phyloP scores from a whole-genome alignment of 92 coral and sea anemone genomes.

The Parazoanthus atlanticus region DNA sequence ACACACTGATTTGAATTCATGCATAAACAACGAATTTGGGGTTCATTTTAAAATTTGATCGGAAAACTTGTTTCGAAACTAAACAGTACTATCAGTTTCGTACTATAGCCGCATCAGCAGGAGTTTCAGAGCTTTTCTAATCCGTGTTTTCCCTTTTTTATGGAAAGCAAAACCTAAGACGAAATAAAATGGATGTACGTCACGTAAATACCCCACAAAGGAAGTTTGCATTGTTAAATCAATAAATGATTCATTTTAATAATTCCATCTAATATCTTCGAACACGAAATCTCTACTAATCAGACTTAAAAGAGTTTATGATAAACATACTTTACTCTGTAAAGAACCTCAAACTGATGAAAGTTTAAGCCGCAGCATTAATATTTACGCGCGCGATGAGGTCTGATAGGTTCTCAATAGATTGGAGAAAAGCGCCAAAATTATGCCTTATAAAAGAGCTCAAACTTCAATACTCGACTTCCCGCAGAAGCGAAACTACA shows the following conservation, averaged over 20 bases:
- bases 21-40: background rate
- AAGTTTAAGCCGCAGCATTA: background rate
- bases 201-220: background rate
- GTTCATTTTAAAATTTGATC: background rate
- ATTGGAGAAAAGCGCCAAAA: slow-evolving; percentile 37
- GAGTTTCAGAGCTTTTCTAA: background rate
- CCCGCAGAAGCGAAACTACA: background rate
- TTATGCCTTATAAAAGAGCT: background rate
- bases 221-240: background rate
- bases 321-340: background rate
- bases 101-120: background rate
- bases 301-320: background rate
- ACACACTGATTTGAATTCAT: background rate
- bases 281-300: background rate
- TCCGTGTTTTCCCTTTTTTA: background rate
- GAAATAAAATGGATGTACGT: background rate
- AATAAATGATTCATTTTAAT: background rate
- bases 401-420: background rate
- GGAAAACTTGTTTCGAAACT: background rate
- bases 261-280: background rate
- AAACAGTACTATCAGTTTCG: no score
- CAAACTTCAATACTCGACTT: background rate
- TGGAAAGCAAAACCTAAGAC: background rate
- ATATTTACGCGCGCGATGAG: background rate
- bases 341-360: background rate